phyloP scores from a whole-genome alignment of 2,113 vertebrate genomes.

The Nothocercus nigrocapillus region DNA sequence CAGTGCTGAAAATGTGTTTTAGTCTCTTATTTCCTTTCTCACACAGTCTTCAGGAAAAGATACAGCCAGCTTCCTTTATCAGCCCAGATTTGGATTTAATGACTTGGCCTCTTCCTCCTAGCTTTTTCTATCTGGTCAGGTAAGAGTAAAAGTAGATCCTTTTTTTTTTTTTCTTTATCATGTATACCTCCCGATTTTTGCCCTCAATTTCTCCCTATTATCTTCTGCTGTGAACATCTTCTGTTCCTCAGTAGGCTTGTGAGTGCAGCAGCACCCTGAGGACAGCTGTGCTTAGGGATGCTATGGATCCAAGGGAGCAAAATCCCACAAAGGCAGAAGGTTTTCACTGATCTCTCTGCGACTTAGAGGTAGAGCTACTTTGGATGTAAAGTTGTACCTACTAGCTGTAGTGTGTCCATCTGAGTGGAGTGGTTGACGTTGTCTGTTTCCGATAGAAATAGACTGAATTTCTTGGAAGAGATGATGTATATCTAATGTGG shows the following conservation, averaged over 20 bases:
- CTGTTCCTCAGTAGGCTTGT: not conserved
- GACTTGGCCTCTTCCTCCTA: conserved; percentile 11
- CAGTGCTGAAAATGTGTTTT: conserved; percentile 25
- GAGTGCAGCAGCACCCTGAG: not conserved
- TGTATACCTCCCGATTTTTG: not conserved
- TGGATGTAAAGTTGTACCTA: not conserved
- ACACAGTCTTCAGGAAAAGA: not conserved
- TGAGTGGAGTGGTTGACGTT: not conserved
- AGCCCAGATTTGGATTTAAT: conserved; percentile 59
- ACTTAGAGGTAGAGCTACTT: not conserved
- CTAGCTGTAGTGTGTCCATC: not conserved
- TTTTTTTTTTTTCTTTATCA: not conserved
- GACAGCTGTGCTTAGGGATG: not conserved
- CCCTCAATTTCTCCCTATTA: conserved; percentile 13
- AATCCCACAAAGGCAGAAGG: not conserved
- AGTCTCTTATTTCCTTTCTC: conserved; percentile 23
- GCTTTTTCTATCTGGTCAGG: conserved; percentile 21
- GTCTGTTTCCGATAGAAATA: not conserved
- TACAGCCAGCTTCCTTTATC: conserved; percentile 30
- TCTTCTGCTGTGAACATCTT: conserved; percentile 21
- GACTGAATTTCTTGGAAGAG: not conserved
- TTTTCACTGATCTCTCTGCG: not conserved
- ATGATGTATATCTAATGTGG: not conserved
- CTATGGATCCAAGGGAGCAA: not conserved
- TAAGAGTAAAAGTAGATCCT: not conserved